Evolutionary conservation across 2,888 invertebrate genomes (phyloP).

Genomic region (Ormyrus labotus): DNA sequence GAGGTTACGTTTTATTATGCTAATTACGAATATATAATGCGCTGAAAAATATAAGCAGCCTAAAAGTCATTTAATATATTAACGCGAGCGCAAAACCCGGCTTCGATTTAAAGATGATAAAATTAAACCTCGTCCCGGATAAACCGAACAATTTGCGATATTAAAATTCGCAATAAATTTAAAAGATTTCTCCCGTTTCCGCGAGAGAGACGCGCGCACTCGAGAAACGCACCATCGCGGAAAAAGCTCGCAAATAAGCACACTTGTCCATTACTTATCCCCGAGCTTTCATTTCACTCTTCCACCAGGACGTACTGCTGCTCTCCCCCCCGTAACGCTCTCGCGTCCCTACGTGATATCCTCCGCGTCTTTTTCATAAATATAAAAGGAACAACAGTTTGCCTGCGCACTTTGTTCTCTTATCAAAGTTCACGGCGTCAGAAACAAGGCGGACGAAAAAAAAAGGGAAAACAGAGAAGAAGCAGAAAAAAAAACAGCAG

Average conservation of each 20-base stretch:
- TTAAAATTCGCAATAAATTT: background rate
- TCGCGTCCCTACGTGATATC: background rate
- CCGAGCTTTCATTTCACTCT: background rate
- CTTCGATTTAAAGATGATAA: background rate
- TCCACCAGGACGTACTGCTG: background rate
- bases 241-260: slow-evolving; percentile 35
- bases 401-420: slow-evolving; percentile 51
- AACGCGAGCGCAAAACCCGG: background rate
- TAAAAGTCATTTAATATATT: background rate
- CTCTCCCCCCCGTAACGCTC: background rate
- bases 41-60: slow-evolving; percentile 1
- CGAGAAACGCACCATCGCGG: background rate
- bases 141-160: background rate
- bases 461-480: background rate
- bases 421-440: slow-evolving; percentile 43
- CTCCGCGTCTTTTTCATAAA: slow-evolving; percentile 42
- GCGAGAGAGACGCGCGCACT: too few species aligned
- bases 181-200: background rate
- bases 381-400: slow-evolving; percentile 40
- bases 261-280: slow-evolving; percentile 23
- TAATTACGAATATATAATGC: slow-evolving; percentile 7
- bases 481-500: background rate
- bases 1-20: slow-evolving; percentile 8
- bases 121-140: background rate
- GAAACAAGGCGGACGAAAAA: background rate